Base-by-base conservation (phyloP, 2,797 vertebrate species). In the Gobio occitaniae region DNA sequence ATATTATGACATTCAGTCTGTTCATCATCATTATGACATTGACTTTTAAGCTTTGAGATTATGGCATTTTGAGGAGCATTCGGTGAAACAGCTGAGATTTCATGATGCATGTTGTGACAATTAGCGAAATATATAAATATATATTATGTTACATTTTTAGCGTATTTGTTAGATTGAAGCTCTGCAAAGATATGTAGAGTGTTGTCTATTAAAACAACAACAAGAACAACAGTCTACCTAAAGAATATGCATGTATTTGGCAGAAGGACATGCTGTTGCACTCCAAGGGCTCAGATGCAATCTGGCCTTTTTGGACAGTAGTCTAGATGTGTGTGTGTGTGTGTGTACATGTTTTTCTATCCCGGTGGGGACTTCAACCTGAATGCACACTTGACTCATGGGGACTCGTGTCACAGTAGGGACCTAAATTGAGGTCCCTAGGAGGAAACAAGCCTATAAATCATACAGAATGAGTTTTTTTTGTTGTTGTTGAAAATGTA, bases 301-400 rank as follows among this genome's bases (percentile, higher is more conserved):
- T 87, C 74, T 79, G 93, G 91, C 90, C 93, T 89, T 86, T 48
- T 92, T 91, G 91, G 91, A 91, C 88, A 86, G 78, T 77, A 89
- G 90, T 88, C 92, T 88, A 80, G 19, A 50, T 48, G 3, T 56
- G 48, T 63, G 41, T 50, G 61, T 29, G 36, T 48, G 59, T 32
- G 32, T 32, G 52, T 69, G 56, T 44, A 38, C 36, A 38, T 38
- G 36, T 38, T 38, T 38, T 9, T 44, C 8, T 44, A 44, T 44
- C 2, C 41, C 2, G 7, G 41, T 41, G 41, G 8, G 41, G 41
- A 10, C 41, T 44, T 10, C 2, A 44, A 2, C 41, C 41, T 44
- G 8, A 44, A 44, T 44, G 41, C 41, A 44, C 41, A 44, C 9
- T 44, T 44, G 41, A 44, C 41, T 44, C 8, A 44, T 44, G 41